These are phyloP conservation scores for Cottus gobio DNA, from an alignment of 2,113 vertebrate species.

Conservation along the genomic window DNA sequence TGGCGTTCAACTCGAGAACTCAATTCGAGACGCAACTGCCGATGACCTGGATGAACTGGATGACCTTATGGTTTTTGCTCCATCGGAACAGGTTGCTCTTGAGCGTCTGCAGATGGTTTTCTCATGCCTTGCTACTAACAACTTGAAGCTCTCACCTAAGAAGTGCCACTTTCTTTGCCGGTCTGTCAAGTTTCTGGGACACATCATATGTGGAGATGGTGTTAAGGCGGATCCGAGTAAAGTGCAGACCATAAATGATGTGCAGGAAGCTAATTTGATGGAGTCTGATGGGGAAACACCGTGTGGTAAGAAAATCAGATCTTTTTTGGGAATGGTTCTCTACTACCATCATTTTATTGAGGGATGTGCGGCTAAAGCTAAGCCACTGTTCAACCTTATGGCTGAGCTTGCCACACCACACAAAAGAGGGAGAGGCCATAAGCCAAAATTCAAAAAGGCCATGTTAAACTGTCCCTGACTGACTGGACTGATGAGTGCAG, in stretches of 20 bases:
- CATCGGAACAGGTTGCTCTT: no score
- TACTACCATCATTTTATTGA: conserved; percentile 30
- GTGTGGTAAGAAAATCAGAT: conserved; percentile 13
- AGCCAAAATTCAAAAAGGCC: background rate
- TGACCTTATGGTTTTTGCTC: no score
- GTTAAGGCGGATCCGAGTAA: background rate
- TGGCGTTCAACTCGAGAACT: background rate
- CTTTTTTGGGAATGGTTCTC: conserved; percentile 17
- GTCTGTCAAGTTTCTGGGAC: no score
- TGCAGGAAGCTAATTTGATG: conserved; percentile 26
- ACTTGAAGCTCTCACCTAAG: no score
- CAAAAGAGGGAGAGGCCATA: background rate
- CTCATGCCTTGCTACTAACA: no score
- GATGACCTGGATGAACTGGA: no score
- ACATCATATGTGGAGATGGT: no score
- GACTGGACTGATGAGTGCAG: conserved; percentile 33
- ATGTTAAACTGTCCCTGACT: conserved; percentile 1
- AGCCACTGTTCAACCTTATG: conserved; percentile 17
- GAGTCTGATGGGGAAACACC: background rate
- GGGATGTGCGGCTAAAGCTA: conserved; percentile 15
- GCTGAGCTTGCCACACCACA: background rate
- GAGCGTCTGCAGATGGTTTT: no score
- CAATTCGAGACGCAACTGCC: no score
- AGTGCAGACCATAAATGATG: background rate
- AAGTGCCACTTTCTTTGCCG: no score